These are phyloP conservation scores for Lasioglossum malachurum DNA, from an alignment of 2,888 invertebrate genomes.

Conservation along the genomic window DNA sequence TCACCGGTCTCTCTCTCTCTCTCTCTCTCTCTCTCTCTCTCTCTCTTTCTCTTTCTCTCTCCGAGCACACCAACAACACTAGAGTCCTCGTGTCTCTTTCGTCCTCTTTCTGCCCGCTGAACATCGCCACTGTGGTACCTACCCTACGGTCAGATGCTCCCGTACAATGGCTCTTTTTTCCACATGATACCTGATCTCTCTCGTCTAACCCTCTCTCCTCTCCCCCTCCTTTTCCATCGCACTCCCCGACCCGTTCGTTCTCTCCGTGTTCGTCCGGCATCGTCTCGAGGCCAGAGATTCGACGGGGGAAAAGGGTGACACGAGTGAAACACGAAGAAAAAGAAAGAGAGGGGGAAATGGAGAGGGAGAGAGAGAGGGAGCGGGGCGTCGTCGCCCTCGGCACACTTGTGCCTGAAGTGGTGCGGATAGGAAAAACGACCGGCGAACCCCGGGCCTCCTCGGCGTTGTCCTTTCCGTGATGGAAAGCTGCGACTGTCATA, in stretches of 20 bases:
- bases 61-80: slow-evolving; percentile 1
- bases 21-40: slow-evolving; percentile 19
- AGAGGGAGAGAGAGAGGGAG: slow-evolving; percentile 11
- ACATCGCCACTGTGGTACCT: slow-evolving; percentile 70
- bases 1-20: slow-evolving; percentile 34
- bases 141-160: slow-evolving; percentile 85
- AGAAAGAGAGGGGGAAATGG: slow-evolving; percentile 23
- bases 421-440: slow-evolving; percentile 71
- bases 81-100: slow-evolving; percentile 26
- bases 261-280: slow-evolving; percentile 1
- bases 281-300: slow-evolving; percentile 22
- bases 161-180: slow-evolving; percentile 80
- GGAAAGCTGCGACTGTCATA: slow-evolving; percentile 62
- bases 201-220: slow-evolving; percentile 70
- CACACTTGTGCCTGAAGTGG: slow-evolving; percentile 71
- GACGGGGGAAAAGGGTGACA: slow-evolving; percentile 22
- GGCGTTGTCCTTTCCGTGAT: slow-evolving; percentile 32
- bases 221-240: slow-evolving; percentile 24
- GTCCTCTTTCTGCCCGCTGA: slow-evolving; percentile 50
- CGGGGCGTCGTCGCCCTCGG: slow-evolving; percentile 65
- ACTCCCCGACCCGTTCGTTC: neutral
- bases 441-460: neutral
- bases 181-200: slow-evolving; percentile 83
- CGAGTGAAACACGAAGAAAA: slow-evolving; percentile 2
- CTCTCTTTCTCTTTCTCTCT: slow-evolving; percentile 13